phyloP scores from a whole-genome alignment of 2,113 vertebrate genomes.

The Hystrix brachyura region DNA sequence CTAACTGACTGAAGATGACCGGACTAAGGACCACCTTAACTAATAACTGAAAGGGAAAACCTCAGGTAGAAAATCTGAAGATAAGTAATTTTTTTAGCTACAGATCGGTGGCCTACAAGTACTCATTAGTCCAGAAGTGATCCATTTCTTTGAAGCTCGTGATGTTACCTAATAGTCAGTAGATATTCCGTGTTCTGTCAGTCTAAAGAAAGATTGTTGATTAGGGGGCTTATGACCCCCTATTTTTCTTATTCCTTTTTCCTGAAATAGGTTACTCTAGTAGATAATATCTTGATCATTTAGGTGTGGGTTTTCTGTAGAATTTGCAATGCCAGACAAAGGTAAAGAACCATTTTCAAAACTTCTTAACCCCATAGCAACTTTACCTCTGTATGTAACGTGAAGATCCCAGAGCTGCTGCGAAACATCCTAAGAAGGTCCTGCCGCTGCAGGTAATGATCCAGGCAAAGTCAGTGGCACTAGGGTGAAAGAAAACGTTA shows the following conservation, averaged over 20 bases:
- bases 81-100: neutral
- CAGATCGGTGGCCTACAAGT: neutral
- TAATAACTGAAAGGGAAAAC: neutral
- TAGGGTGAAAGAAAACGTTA: neutral
- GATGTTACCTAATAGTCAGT: too few species aligned
- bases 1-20: neutral
- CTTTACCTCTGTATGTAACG: too few species aligned
- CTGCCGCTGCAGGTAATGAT: rapidly evolving
- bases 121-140: neutral
- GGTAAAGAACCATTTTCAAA: neutral
- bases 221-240: too few species aligned
- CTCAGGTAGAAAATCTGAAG: neutral
- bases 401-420: neutral
- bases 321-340: neutral
- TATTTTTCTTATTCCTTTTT: neutral
- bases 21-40: too few species aligned
- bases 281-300: neutral
- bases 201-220: neutral
- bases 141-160: neutral
- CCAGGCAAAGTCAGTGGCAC: neutral
- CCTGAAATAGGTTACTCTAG: neutral
- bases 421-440: neutral
- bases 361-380: too few species aligned
- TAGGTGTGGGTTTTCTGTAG: neutral
- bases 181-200: neutral